Conservation (phyloP, 2,888 invertebrate species). For the Caenorhabditis macrosperma region DNA sequence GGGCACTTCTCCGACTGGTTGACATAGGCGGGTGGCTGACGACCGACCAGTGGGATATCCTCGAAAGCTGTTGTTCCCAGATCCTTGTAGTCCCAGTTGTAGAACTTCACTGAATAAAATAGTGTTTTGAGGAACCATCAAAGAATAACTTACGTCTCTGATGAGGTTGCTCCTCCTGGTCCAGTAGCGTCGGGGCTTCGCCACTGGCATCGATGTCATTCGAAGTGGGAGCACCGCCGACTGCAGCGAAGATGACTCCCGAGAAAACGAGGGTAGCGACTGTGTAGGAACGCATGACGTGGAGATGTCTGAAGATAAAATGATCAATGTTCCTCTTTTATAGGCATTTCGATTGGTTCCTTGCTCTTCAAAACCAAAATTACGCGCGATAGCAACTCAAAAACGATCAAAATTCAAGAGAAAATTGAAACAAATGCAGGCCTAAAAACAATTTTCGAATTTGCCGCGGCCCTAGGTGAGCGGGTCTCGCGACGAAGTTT, state of each 20-base stretch:
- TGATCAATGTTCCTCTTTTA: constrained; percentile 7
- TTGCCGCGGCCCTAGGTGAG: neutral
- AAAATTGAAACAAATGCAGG: neutral
- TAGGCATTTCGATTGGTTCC: constrained; percentile 1
- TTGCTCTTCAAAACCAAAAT: neutral
- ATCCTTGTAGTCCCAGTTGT: constrained; percentile 60
- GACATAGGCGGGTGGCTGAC: constrained; percentile 24
- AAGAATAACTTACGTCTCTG: constrained; percentile 28
- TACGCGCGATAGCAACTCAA: neutral
- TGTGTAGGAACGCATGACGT: constrained; percentile 17
- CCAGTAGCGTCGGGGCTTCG: constrained; percentile 18
- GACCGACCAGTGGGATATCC: constrained; percentile 23
- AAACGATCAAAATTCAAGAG: constrained; percentile 3
- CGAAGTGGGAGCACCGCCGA: constrained; percentile 1
- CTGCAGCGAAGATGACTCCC: neutral
- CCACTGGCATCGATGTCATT: constrained; percentile 37
- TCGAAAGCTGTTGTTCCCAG: constrained; percentile 48
- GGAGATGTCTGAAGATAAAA: neutral
- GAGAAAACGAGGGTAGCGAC: constrained; percentile 6
- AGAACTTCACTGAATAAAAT: constrained; percentile 34
- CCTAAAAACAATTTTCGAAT: neutral
- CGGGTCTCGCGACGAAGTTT: neutral
- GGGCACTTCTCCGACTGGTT: constrained; percentile 49
- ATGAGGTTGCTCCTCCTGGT: constrained; percentile 34
- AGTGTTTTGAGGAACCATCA: neutral